Evolutionary conservation across 2,113 vertebrate species (phyloP).

Genomic region (Tauraco erythrolophus): DNA sequence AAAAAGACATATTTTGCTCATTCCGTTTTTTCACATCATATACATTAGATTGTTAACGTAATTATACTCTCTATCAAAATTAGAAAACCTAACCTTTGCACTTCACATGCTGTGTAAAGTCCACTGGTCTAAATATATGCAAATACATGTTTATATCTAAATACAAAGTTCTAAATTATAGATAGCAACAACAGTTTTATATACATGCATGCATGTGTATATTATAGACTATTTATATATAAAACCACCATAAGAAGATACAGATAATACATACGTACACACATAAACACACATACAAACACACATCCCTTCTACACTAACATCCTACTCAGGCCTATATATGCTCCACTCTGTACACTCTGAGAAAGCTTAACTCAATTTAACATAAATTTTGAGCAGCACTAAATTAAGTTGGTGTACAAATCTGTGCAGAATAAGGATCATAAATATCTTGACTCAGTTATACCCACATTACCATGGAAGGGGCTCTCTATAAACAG

Average conservation of each 20-base stretch:
- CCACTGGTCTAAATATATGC: background rate
- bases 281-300: background rate
- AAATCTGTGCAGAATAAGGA: background rate
- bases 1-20: background rate
- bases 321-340: background rate
- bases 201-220: background rate
- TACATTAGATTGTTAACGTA: background rate
- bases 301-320: background rate
- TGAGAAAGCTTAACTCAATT: background rate
- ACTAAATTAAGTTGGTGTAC: background rate
- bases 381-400: background rate
- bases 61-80: background rate
- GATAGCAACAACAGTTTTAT: background rate
- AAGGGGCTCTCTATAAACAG: background rate
- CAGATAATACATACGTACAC: accelerated
- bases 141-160: background rate
- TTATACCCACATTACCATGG: background rate
- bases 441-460: background rate
- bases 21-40: background rate
- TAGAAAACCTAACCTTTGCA: background rate
- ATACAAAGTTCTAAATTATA: background rate
- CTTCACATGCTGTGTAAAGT: background rate
- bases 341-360: background rate
- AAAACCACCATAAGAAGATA: background rate
- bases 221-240: background rate